Evolutionary conservation across 2,113 vertebrate species (phyloP).

Genomic region (Monarcha castaneiventris): DNA sequence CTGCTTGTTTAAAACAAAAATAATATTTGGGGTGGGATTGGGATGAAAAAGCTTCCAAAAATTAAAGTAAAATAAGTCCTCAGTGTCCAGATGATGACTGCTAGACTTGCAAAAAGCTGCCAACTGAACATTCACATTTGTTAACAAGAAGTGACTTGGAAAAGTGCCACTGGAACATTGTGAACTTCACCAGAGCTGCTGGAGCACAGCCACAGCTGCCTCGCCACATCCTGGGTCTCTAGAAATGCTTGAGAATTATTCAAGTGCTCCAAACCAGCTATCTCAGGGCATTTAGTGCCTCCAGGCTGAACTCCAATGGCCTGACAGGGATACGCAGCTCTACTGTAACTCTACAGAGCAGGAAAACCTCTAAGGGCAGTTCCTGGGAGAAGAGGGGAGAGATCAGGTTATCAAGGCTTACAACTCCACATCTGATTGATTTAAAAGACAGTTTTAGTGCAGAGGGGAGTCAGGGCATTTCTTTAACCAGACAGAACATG

Average conservation of each 20-base stretch:
- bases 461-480: not conserved
- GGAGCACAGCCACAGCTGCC: not conserved
- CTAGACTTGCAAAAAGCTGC: not conserved
- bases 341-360: not conserved
- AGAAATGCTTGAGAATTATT: not conserved
- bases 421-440: not conserved
- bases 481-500: not conserved
- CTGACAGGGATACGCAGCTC: not conserved
- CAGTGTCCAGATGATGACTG: not conserved
- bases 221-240: not conserved
- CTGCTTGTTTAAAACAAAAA: not conserved
- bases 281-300: not conserved
- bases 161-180: not conserved
- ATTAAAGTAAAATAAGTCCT: not conserved
- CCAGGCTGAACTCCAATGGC: not conserved
- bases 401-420: not conserved
- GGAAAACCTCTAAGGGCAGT: not conserved
- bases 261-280: not conserved
- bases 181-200: conserved; percentile 29
- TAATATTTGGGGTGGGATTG: not conserved
- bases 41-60: not conserved
- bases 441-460: not conserved
- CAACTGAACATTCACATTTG: conserved; percentile 1
- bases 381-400: not conserved
- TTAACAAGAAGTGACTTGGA: conserved; percentile 18